Conservation (phyloP, 64 coral and sea anemone species). For the Pocillopora verrucosa region DNA sequence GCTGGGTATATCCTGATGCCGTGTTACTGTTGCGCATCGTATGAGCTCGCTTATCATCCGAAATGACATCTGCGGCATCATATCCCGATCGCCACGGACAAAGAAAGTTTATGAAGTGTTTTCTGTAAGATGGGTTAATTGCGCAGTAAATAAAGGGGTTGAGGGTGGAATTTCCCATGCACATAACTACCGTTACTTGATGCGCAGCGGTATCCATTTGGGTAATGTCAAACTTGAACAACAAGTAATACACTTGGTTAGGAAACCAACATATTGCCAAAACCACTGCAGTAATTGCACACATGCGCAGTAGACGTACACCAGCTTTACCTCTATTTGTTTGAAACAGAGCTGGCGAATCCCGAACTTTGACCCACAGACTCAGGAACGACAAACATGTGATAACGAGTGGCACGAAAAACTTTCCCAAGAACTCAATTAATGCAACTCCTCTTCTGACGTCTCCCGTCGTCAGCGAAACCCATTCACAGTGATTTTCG, state of each 20-base stretch:
- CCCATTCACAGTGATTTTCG: conserved; percentile 31
- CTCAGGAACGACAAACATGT: conserved; percentile 73
- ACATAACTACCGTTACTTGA: conserved; percentile 79
- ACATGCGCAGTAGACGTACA: conserved; percentile 85
- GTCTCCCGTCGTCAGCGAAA: conserved; percentile 33
- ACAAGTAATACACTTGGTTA: conserved; percentile 86
- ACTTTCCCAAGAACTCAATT: conserved; percentile 77
- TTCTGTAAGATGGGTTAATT: conserved; percentile 66
- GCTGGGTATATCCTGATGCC: not conserved
- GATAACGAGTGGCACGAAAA: conserved; percentile 62
- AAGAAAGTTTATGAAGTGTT: conserved; percentile 49
- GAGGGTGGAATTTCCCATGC: conserved; percentile 87
- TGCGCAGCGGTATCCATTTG: conserved; percentile 65
- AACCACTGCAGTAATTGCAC: conserved; percentile 59
- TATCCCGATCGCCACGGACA: not conserved
- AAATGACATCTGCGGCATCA: not conserved
- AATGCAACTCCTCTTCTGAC: conserved; percentile 42
- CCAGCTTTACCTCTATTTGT: conserved; percentile 82
- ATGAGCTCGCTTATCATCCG: not conserved
- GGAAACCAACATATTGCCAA: conserved; percentile 86
- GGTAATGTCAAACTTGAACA: conserved; percentile 83
- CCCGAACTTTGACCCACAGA: conserved; percentile 51
- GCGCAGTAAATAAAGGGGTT: conserved; percentile 90
- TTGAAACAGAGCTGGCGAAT: conserved; percentile 84
- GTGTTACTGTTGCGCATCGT: not conserved